A percentile compares a stretch with the other conserved stretches of the same genome.
These are phyloP conservation scores for Drosophila pseudoananassae DNA, from an alignment of 1,140 invertebrate genomes.

Conservation along the genomic window DNA sequence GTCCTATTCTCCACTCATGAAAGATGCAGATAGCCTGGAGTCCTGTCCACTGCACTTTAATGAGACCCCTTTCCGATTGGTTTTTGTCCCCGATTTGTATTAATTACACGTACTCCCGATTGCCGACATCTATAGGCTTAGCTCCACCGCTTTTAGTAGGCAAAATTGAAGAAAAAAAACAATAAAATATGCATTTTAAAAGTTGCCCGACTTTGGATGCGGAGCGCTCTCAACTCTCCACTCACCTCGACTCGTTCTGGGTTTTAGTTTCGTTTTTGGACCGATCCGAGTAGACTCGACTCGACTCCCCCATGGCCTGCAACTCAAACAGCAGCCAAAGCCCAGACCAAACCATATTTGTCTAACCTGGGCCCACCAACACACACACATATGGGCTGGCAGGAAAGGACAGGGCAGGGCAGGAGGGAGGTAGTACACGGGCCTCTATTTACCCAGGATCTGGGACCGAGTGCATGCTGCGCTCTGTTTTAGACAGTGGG, in stretches of 20 bases:
- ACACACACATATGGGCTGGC: conserved; percentile 23
- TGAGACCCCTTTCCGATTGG: conserved; percentile 10
- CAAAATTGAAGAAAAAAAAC: conserved; percentile 25
- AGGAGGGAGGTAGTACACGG: conserved; percentile 35
- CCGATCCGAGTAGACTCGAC: conserved; percentile 29
- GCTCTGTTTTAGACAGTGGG: conserved; percentile 73
- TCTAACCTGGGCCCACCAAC: conserved; percentile 73
- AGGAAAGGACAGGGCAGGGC: conserved; percentile 1
- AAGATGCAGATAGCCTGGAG: conserved; percentile 8
- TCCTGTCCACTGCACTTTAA: conserved; percentile 12
- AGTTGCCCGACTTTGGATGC: conserved; percentile 58
- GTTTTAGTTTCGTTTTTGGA: conserved; percentile 35
- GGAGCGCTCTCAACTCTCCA: conserved; percentile 13
- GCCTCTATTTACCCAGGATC: conserved; percentile 74
- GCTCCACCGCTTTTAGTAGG: conserved; percentile 10
- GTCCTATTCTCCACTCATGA: not conserved
- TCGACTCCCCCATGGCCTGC: conserved; percentile 69
- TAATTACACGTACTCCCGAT: conserved; percentile 48
- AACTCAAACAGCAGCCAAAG: conserved; percentile 74
- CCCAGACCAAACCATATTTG: conserved; percentile 76
- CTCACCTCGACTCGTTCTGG: conserved; percentile 23
- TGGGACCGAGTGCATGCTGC: conserved; percentile 67
- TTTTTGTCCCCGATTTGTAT: conserved; percentile 43
- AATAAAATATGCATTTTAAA: conserved; percentile 82
- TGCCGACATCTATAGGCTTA: conserved; percentile 8